Conservation (phyloP, 1,140 invertebrate genomes). For the Melipona quadrifasciata region DNA sequence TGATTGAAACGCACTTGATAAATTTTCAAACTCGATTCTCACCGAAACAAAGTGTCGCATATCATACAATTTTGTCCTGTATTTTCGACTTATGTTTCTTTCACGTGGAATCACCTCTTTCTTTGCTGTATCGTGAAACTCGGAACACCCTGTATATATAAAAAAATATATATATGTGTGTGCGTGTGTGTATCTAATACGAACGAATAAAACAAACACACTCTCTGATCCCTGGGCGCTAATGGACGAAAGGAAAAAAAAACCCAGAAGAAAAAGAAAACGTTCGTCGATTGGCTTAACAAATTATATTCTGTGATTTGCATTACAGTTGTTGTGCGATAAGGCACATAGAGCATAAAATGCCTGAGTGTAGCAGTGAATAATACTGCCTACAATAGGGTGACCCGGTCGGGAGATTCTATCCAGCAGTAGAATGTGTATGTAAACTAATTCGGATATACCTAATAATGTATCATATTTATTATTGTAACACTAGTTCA, state of each 20-base stretch:
- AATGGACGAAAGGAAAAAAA: slow-evolving; percentile 55
- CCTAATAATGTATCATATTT: slow-evolving; percentile 75
- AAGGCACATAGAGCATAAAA: slow-evolving; percentile 80
- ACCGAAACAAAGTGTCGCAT: too few species aligned
- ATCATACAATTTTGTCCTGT: too few species aligned
- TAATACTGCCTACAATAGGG: slow-evolving; percentile 80
- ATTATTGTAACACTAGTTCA: slow-evolving; percentile 67
- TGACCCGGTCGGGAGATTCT: slow-evolving; percentile 79
- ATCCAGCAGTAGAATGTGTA: slow-evolving; percentile 81
- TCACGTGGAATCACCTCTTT: too few species aligned
- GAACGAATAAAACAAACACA: slow-evolving; percentile 15
- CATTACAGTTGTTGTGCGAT: slow-evolving; percentile 81
- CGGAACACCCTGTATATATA: too few species aligned
- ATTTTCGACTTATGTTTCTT: too few species aligned
- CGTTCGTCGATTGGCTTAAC: slow-evolving; percentile 77
- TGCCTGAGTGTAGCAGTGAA: slow-evolving; percentile 80
- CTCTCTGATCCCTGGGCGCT: slow-evolving; percentile 64
- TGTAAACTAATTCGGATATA: slow-evolving; percentile 81
- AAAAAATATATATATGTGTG: neutral
- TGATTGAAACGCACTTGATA: too few species aligned
- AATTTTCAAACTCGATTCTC: too few species aligned
- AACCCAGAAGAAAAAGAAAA: slow-evolving; percentile 38
- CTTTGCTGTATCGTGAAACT: too few species aligned
- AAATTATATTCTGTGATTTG: slow-evolving; percentile 81
- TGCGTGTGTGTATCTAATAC: neutral